Evolutionary conservation across 2,113 vertebrate species (phyloP).

Genomic region (Ptilorrhoa leucosticta): DNA sequence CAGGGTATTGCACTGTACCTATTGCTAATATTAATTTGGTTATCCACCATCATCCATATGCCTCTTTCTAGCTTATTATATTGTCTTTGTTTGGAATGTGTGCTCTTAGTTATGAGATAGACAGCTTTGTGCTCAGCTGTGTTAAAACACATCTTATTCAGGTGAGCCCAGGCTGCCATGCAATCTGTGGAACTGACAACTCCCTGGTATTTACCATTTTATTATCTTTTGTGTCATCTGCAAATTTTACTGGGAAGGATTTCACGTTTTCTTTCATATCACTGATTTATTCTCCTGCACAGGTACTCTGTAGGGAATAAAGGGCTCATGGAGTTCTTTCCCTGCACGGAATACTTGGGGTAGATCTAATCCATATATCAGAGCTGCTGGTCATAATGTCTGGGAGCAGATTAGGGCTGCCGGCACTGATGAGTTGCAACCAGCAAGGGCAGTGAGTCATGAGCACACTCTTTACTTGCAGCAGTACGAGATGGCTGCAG

Average conservation of each 20-base stretch:
- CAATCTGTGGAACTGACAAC: constrained; percentile 46
- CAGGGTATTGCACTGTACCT: not conserved
- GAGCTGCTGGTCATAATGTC: constrained; percentile 37
- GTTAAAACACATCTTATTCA: constrained; percentile 52
- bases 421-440: constrained; percentile 33
- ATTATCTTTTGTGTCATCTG: constrained; percentile 61
- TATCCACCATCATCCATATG: constrained; percentile 6
- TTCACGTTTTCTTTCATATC: constrained; percentile 59
- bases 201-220: constrained; percentile 41
- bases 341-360: not conserved
- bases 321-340: constrained; percentile 20
- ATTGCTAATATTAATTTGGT: constrained; percentile 34
- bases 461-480: not conserved
- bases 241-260: constrained; percentile 54
- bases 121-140: constrained; percentile 40
- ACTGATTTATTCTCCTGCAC: constrained; percentile 32
- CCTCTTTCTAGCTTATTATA: not conserved
- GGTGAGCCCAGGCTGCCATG: constrained; percentile 6
- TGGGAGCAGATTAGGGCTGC: constrained; percentile 41
- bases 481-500: not conserved
- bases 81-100: constrained; percentile 27
- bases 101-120: constrained; percentile 20
- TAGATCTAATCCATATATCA: constrained; percentile 57
- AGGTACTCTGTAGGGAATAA: constrained; percentile 26
- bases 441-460: constrained; percentile 19